phyloP scores from a whole-genome alignment of 2,888 invertebrate genomes.

The Willowsia nigromaculata region DNA sequence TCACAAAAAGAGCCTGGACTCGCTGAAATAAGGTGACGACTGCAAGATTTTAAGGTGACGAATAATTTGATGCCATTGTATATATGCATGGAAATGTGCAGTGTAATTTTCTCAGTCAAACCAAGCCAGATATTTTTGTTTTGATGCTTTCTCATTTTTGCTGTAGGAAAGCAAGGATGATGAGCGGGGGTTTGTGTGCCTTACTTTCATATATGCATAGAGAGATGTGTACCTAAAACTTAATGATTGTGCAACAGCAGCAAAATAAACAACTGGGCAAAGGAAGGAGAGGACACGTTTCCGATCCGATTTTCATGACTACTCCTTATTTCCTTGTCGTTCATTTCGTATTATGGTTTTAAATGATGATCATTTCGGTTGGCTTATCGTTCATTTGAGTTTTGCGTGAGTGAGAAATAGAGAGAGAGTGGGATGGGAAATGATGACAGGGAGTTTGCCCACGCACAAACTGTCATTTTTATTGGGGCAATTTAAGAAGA shows the following conservation, averaged over 20 bases:
- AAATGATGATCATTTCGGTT: conserved; percentile 36
- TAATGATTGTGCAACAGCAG: neutral
- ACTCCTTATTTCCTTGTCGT: neutral
- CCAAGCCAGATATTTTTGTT: conserved; percentile 66
- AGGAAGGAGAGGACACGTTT: neutral
- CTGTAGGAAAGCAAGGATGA: neutral
- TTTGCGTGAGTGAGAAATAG: neutral
- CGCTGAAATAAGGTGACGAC: too few relatives aligned
- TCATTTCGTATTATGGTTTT: conserved; percentile 31
- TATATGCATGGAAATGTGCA: neutral
- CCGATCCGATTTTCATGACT: neutral
- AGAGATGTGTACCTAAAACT: too few relatives aligned
- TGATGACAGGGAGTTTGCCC: too few relatives aligned
- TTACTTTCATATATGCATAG: neutral
- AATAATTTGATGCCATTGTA: too few relatives aligned
- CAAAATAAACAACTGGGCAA: neutral
- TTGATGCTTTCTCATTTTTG: conserved; percentile 12
- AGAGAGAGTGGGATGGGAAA: neutral
- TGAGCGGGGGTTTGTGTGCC: neutral
- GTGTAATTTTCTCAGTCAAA: conserved; percentile 64
- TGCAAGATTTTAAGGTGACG: neutral
- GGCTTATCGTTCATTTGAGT: conserved; percentile 2
- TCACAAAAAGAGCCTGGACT: too few relatives aligned
- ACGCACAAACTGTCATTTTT: too few relatives aligned
- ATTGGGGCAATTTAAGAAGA: conserved; percentile 11